These are phyloP conservation scores for Megalopta genalis DNA, from an alignment of 1,140 invertebrate genomes.

Conservation along the genomic window DNA sequence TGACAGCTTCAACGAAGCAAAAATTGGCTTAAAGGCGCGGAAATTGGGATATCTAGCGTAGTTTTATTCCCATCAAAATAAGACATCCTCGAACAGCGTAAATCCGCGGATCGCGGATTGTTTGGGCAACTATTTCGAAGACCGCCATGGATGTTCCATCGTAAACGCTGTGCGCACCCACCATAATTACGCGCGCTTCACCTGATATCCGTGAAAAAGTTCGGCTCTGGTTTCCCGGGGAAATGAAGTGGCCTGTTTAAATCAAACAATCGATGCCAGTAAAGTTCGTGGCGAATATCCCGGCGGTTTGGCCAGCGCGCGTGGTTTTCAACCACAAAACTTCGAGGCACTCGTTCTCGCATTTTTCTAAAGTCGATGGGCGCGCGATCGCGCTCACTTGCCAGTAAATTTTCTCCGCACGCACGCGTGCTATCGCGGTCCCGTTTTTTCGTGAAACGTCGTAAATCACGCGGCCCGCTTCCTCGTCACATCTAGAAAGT, in stretches of 20 bases:
- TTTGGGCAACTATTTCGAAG: too few species aligned
- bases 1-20: too few species aligned
- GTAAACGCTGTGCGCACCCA: too few species aligned
- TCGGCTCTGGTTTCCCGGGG: neutral
- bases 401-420: conserved; percentile 41
- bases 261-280: neutral
- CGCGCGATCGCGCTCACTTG: neutral
- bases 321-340: conserved; percentile 6
- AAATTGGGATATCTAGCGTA: too few species aligned
- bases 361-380: conserved; percentile 33
- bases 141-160: neutral
- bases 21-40: too few species aligned
- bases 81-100: too few species aligned
- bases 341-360: neutral
- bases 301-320: neutral
- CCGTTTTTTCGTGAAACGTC: neutral
- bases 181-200: neutral
- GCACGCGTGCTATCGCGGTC: conserved; percentile 33
- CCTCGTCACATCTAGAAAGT: conserved; percentile 46
- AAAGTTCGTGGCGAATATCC: neutral
- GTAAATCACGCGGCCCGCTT: conserved; percentile 41
- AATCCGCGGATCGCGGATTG: too few species aligned
- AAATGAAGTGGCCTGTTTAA: neutral
- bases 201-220: neutral
- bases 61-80: too few species aligned